Base-by-base conservation (phyloP, 2,797 vertebrate species). In the Trematomus bernacchii region DNA sequence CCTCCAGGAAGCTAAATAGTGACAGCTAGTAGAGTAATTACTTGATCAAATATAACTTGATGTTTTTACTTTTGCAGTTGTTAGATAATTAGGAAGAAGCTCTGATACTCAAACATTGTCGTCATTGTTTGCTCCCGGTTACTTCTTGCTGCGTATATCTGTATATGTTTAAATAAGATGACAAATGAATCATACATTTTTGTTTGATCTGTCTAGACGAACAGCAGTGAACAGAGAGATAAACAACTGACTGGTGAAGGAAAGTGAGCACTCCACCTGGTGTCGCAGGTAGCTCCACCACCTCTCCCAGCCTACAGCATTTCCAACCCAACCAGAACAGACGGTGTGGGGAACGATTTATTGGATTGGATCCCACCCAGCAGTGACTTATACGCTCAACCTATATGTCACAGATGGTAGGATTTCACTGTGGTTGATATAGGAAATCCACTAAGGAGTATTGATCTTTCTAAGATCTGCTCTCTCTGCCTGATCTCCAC, bases 391-490 rank as follows among this genome's bases (percentile, higher is more conserved):
- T 87, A 87, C 46, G 50, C 88, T 91, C 90, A 87, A 90, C 90
- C 89, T 93, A 89, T 93, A 92, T 91, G 91, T 91, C 91, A 92
- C 92, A 94, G 92, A 93, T 93, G 91, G 91, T 80, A 55, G 91
- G 87, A 91, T 92, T 91, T 92, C 84, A 82, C 40, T 64, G 73
- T 63, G 85, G 91, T 85, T 92, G 90, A 89, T 94, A 89, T 89
- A 92, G 91, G 89, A 94, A 93, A 92, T 91, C 91, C 90, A 93
- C 91, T 85, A 73, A 89, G 87, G 85, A 89, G 84, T 93, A 93
- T 94, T 93, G 93, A 94, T 94, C 87, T 88, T 71, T 75, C 71
- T 73, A 70, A 90, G 87, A 86, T 89, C 87, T 87, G 82, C 88
- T 89, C 85, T 87, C 87, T 76, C 80, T 67, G 85, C 82, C 86